A percentile compares a stretch with the other conserved stretches of the same genome.
Evolutionary conservation across 2,888 invertebrate species (phyloP).

Genomic region (Drosophila nigricruria): DNA sequence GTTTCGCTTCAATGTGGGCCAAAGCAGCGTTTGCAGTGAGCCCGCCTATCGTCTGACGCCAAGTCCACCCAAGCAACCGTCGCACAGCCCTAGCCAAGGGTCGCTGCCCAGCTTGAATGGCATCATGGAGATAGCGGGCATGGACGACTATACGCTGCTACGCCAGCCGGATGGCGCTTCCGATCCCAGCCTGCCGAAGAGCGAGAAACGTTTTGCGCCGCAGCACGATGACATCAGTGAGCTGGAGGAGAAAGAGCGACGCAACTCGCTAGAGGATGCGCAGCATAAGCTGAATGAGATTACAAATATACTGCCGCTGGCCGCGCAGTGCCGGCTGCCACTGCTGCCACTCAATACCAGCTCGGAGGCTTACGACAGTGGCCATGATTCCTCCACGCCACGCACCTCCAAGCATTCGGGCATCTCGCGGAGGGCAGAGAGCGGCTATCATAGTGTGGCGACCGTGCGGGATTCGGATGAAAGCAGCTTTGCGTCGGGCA

Average conservation of each 20-base stretch:
- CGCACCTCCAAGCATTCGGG: slow-evolving; percentile 93
- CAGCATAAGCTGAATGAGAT: slow-evolving; percentile 70
- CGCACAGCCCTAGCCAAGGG: slow-evolving; percentile 85
- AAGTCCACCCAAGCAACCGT: slow-evolving; percentile 85
- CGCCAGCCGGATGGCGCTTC: slow-evolving; percentile 97
- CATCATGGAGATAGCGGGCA: slow-evolving; percentile 87
- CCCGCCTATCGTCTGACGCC: slow-evolving; percentile 89
- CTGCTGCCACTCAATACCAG: slow-evolving; percentile 86
- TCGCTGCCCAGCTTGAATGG: slow-evolving; percentile 88
- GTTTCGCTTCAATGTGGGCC: slow-evolving; percentile 86
- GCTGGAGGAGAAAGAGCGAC: slow-evolving; percentile 81
- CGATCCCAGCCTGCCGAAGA: slow-evolving; percentile 91
- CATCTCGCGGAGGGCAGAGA: slow-evolving; percentile 92
- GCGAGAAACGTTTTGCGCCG: slow-evolving; percentile 81
- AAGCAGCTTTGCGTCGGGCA: slow-evolving; percentile 92
- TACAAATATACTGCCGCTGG: slow-evolving; percentile 78
- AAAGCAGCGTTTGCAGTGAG: slow-evolving; percentile 94
- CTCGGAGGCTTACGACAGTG: slow-evolving; percentile 91
- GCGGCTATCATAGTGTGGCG: slow-evolving; percentile 95
- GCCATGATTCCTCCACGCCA: slow-evolving; percentile 93
- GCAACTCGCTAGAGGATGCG: slow-evolving; percentile 79
- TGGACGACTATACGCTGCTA: slow-evolving; percentile 89
- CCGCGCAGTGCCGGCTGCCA: slow-evolving; percentile 84
- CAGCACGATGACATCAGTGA: slow-evolving; percentile 83
- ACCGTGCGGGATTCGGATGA: slow-evolving; percentile 92